Base-by-base conservation (phyloP, 2,113 vertebrate genomes). In the Tragelaphus strepsiceros region DNA sequence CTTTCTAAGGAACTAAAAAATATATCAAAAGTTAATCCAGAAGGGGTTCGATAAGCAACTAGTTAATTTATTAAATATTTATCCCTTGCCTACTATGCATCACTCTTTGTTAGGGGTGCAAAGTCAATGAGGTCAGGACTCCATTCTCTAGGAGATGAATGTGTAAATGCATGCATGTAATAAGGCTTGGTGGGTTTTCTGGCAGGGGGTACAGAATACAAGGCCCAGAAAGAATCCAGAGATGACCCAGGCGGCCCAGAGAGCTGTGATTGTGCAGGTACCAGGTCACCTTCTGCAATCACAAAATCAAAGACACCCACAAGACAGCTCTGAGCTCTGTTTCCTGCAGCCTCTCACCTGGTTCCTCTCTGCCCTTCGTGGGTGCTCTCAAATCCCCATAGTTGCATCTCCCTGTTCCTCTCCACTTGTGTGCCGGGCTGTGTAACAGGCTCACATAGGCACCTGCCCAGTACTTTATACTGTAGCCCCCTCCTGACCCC, bases 351-450 rank as follows among this genome's bases (percentile, higher is more conserved):
- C 56, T 59, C 35, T 11, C 26, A 4, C 24, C 54, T 7, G 54
- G 15, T 4, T 17, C 26, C 83, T 59, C 83, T 11, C 35, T 6
- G 35, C 16, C 14, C 83, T 43, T 28, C 9, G 24, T 59, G 24
- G 24, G 7, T 2, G 5, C 35, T 30, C 56, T 39, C 15, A 6
- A 1, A 7, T 19, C 26, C 24, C 56, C 2, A 0, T 7, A 10
- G 24, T 4, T 8, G 35, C 24, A 1, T 17, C 26, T 30, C 1
- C 24, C 35, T 10, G 8, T 54, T 11, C 35, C 2, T 30, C 15
- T 43, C 22, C 22, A 19, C 16, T 16, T 28, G 10, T 2, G 2
- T 10, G 56, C 83, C 19, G 35, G 58, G 26, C 35, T 58, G 16
- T 12, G 6, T 59, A 4, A 59, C 56, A 43, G 56, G 56, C 56